Base-by-base conservation (phyloP, 2,888 invertebrate genomes). In the Ochropleura plecta region DNA sequence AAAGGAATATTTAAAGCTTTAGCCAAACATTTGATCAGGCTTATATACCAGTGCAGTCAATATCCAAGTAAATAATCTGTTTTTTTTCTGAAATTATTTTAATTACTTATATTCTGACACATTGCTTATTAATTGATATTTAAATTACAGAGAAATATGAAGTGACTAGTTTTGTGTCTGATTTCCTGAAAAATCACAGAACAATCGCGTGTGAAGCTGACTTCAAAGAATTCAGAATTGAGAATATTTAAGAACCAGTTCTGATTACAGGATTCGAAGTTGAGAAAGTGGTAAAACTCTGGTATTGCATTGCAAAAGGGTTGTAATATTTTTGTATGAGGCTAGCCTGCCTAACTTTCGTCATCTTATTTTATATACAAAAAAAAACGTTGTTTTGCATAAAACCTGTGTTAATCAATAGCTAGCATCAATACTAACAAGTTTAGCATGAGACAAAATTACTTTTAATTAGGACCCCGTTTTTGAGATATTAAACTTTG, bases 1-100 rank as follows among this genome's bases (percentile, higher is more conserved):
- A 97, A 97, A 91, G 95, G 95, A 53, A 90, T 97, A 67, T 97
- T 97, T 89, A 97, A 97, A 92, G 89, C 95, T 57, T 93, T 97
- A 60, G 97, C 97, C 0, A 97, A 97, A 88, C 97, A 97, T 88
- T 93, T 97, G 68, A 97, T 97, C 49, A 97, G 97, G 86, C 93
- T 97, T 76, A 96, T 97, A 76, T 96, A 97, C 78, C 95, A 97
- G 82, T 96, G 96, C 83, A 96, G 97, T 85, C 94, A 93, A 80
- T 97, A 97, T 91, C 97, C 97, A 89, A 94, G 97, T 97, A 88
- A 18, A n/a, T 53, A 62, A 14, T 9, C 20, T 62, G 2, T 51
- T 40, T 30, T 6, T 40, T 62, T 62, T 9, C 5, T 3, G 51
- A 74, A 30, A 0, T 0, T 30, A n/a, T 57, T 16, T 49, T 14